Conservation (phyloP, 64 coral and sea anemone genomes). For the Pocillopora verrucosa region DNA sequence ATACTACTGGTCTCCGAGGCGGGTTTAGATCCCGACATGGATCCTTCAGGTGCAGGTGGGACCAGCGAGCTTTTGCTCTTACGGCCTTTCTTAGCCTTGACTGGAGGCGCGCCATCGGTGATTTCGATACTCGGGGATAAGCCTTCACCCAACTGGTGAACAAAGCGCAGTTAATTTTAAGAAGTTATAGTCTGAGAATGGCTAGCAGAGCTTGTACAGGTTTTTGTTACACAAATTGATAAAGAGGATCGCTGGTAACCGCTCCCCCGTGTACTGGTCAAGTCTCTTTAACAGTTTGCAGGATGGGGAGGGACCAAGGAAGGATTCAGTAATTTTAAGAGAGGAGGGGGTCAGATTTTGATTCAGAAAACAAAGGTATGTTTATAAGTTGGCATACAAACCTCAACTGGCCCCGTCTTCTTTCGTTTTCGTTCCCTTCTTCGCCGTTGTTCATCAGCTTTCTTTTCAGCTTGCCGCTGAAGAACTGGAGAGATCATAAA, state of each 20-base stretch:
- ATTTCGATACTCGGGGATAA: conserved; percentile 27
- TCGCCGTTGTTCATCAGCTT: conserved; percentile 85
- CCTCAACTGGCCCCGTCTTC: conserved; percentile 66
- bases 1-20: conserved; percentile 86
- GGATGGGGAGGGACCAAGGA: too few species aligned
- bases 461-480: conserved; percentile 90
- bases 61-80: conserved; percentile 89
- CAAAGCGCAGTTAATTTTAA: background rate
- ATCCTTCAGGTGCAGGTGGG: conserved; percentile 79
- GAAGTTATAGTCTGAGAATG: too few species aligned
- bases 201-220: too few species aligned
- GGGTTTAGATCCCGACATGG: conserved; percentile 55
- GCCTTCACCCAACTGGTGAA: background rate
- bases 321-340: too few species aligned
- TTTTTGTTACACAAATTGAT: too few species aligned
- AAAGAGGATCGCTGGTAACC: background rate
- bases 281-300: too few species aligned
- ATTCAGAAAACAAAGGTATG: too few species aligned
- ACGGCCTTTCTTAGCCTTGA: conserved; percentile 85
- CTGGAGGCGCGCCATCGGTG: conserved; percentile 27
- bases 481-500: conserved; percentile 50
- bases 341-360: too few species aligned
- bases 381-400: background rate
- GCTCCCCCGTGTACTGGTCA: too few species aligned
- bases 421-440: conserved; percentile 84